Percentiles rank a stretch among this genome's conserved stretches.
phyloP scores from a whole-genome alignment of 2,888 invertebrate species.

The Trichacis sp. region DNA sequence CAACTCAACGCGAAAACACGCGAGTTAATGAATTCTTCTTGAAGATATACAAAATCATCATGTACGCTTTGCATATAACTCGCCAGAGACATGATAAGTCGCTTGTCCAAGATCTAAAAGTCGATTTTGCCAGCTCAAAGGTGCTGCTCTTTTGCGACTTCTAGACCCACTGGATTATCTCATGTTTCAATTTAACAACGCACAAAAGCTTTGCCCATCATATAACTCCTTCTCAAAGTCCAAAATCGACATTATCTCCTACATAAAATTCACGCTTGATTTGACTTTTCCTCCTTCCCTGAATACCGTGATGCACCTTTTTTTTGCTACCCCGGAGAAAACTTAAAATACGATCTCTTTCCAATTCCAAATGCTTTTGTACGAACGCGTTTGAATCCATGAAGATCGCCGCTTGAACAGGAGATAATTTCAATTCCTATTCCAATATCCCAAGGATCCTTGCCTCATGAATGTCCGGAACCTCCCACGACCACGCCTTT shows the following conservation, averaged over 20 bases:
- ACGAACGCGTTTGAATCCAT: neutral
- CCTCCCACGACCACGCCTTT: conserved; percentile 24
- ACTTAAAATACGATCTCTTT: neutral
- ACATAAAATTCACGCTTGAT: too few species aligned
- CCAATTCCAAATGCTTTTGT: neutral
- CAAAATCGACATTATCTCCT: too few species aligned
- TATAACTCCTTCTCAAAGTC: too few species aligned
- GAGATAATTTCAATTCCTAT: neutral
- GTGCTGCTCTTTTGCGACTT: conserved; percentile 36
- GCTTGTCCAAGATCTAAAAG: conserved; percentile 35
- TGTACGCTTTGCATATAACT: neutral
- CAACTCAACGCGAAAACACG: too few species aligned
- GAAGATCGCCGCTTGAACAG: neutral
- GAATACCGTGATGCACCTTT: too few species aligned
- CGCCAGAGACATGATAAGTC: neutral
- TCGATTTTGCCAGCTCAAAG: conserved; percentile 39
- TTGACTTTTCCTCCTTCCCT: too few species aligned
- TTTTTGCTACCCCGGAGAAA: neutral
- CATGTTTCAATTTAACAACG: conserved; percentile 25
- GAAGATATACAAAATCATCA: neutral
- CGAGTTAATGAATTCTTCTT: too few species aligned
- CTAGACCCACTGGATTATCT: conserved; percentile 33
- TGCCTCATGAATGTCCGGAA: conserved; percentile 1
- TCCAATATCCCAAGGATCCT: conserved; percentile 6
- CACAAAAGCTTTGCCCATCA: too few species aligned